Evolutionary conservation across 2,888 invertebrate genomes (phyloP).

Genomic region (Coremacera marginata): DNA sequence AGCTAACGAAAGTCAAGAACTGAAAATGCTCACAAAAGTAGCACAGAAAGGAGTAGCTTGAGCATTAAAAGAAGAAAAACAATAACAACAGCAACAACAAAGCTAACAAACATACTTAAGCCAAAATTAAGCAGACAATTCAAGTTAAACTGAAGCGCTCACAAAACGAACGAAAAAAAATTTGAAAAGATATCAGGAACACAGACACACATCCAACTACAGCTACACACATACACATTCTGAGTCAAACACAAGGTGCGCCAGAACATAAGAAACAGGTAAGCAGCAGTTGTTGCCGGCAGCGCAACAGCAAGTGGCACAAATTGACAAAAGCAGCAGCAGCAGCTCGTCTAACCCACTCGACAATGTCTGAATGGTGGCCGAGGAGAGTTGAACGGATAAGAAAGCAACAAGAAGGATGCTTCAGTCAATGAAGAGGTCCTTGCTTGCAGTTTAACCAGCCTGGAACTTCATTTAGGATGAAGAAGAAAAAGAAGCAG

Average conservation of each 20-base stretch:
- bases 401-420: not conserved
- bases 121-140: slow-evolving; percentile 26
- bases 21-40: not conserved
- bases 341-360: not conserved
- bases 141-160: slow-evolving; percentile 20
- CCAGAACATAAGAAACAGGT: not conserved
- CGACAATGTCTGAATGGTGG: not conserved
- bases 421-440: not conserved
- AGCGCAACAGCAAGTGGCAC: not conserved
- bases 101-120: slow-evolving; percentile 9
- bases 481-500: not conserved
- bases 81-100: not conserved
- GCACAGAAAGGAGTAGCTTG: not conserved
- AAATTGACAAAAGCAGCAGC: not conserved
- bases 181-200: not conserved
- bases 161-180: not conserved
- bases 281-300: not conserved
- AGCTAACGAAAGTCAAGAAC: not conserved
- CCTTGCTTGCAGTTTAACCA: not conserved
- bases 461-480: not conserved
- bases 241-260: not conserved
- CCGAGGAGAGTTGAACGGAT: not conserved
- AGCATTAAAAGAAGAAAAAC: not conserved
- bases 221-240: not conserved
- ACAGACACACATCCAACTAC: too few relatives aligned